These are phyloP conservation scores for Drosophila bocqueti DNA, from an alignment of 1,140 invertebrate genomes.

Conservation along the genomic window DNA sequence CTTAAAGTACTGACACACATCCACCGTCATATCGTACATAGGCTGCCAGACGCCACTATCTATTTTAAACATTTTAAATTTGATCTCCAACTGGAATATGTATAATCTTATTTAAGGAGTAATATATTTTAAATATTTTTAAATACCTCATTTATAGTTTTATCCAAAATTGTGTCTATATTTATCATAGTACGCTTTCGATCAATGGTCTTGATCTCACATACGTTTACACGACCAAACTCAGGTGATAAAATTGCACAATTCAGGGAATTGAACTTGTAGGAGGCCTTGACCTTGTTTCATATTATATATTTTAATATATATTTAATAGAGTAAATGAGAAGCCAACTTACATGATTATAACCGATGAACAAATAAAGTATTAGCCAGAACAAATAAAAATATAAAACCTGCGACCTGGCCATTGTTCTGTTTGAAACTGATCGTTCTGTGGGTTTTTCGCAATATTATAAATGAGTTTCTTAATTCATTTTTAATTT, in stretches of 20 bases:
- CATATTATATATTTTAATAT: not conserved
- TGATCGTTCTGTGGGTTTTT: not conserved
- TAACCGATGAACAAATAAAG: no score
- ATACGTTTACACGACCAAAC: not conserved
- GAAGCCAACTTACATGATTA: slow-evolving; percentile 2
- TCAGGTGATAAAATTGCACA: not conserved
- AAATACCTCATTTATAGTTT: slow-evolving; percentile 34
- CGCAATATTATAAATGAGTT: not conserved
- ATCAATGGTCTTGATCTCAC: slow-evolving; percentile 38
- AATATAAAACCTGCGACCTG: not conserved
- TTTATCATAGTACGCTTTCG: slow-evolving; percentile 25
- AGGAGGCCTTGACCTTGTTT: slow-evolving; percentile 5
- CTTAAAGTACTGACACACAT: slow-evolving; percentile 36
- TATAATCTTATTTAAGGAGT: not conserved
- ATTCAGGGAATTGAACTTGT: slow-evolving; percentile 29
- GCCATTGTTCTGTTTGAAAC: not conserved
- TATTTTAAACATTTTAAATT: slow-evolving; percentile 11
- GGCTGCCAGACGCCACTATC: slow-evolving; percentile 38
- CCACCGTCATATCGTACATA: slow-evolving; percentile 23
- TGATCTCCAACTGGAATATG: not conserved
- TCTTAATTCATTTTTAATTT: slow-evolving; percentile 1
- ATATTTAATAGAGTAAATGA: no score
- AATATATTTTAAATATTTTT: not conserved
- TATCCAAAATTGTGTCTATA: not conserved
- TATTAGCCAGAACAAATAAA: not conserved